Evolutionary conservation across 2,888 invertebrate species (phyloP).

Genomic region (Rhagium mordax): DNA sequence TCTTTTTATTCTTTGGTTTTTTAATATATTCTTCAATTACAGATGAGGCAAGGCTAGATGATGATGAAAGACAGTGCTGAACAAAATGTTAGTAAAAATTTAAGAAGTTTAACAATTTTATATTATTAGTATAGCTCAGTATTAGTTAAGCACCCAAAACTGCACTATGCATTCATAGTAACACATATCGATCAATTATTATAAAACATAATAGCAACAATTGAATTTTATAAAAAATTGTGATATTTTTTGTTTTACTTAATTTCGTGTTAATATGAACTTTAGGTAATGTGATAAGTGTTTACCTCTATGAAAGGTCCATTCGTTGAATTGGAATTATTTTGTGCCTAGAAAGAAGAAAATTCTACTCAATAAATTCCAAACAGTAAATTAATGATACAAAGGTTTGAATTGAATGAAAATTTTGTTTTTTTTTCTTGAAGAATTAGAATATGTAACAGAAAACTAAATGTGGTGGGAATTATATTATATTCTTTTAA

Average conservation of each 20-base stretch:
- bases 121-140: slow-evolving; percentile 6
- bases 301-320: slow-evolving; percentile 58
- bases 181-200: not conserved
- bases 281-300: not conserved
- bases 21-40: slow-evolving; percentile 52
- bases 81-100: slow-evolving; percentile 43
- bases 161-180: not conserved
- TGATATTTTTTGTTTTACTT: no score
- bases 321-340: slow-evolving; percentile 56
- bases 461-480: no score
- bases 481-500: no score
- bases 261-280: slow-evolving; percentile 1
- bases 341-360: slow-evolving; percentile 54
- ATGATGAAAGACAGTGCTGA: slow-evolving; percentile 55
- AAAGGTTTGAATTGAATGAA: slow-evolving; percentile 8
- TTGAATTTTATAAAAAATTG: no score
- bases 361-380: not conserved
- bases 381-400: not conserved
- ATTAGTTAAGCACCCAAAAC: not conserved
- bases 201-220: not conserved
- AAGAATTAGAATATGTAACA: slow-evolving; percentile 17
- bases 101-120: not conserved
- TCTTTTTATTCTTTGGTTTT: slow-evolving; percentile 62
- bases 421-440: not conserved
- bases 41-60: slow-evolving; percentile 60